Conservation (phyloP, 1,140 invertebrate genomes). For the Sitobion miscanthi region DNA sequence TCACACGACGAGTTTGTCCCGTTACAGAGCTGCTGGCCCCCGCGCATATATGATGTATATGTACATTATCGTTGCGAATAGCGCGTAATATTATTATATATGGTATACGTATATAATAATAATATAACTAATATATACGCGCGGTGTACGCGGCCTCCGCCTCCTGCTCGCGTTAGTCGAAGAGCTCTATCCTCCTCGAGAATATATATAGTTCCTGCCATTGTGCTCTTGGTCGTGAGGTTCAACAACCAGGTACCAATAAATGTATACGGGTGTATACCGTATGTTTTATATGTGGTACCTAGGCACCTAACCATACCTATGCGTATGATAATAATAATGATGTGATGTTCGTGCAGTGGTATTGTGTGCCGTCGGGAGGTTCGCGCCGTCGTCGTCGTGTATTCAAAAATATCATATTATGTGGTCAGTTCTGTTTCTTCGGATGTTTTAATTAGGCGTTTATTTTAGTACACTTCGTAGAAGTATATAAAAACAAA, state of each 20-base stretch:
- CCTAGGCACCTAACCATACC: background rate
- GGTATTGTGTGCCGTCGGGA: background rate
- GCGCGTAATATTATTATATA: conserved; percentile 12
- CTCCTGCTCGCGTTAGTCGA: background rate
- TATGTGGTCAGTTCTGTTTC: background rate
- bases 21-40: background rate
- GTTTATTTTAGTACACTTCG: background rate
- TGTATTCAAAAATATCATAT: background rate
- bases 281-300: background rate
- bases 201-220: conserved; percentile 27
- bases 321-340: background rate
- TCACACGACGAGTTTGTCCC: conserved; percentile 46
- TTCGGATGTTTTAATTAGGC: background rate
- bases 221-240: conserved; percentile 45
- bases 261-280: background rate
- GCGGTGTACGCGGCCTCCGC: background rate
- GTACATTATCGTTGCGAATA: background rate
- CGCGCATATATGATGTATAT: background rate
- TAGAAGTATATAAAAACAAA: background rate
- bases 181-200: conserved; percentile 13
- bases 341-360: background rate
- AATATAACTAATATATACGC: background rate
- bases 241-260: conserved; percentile 47
- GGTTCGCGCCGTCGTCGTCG: background rate
- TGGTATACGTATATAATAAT: background rate